Percentiles rank a stretch among this genome's conserved stretches.
Evolutionary conservation across 2,797 vertebrate species (phyloP).

Genomic region (Labroides dimidiatus): DNA sequence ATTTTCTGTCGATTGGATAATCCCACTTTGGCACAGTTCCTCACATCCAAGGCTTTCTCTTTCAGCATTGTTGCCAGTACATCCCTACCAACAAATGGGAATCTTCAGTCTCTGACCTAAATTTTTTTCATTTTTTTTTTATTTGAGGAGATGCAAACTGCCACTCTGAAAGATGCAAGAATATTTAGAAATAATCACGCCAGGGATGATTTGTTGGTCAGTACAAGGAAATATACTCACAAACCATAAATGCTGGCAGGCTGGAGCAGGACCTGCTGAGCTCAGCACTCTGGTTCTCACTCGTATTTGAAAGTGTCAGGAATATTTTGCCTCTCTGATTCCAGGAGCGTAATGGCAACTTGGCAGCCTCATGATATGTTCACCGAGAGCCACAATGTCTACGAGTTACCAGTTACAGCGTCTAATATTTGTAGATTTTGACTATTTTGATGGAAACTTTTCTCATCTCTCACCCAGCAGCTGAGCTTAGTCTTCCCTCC

Average conservation of each 20-base stretch:
- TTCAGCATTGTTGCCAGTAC: slow-evolving; percentile 60
- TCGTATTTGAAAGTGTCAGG: slow-evolving; percentile 72
- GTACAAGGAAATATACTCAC: slow-evolving; percentile 67
- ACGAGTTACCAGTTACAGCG: slow-evolving; percentile 43
- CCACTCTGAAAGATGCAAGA: slow-evolving; percentile 33
- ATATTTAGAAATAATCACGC: slow-evolving; percentile 48
- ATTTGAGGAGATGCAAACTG: slow-evolving; percentile 46
- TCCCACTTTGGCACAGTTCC: slow-evolving; percentile 63
- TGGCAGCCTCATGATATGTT: slow-evolving; percentile 71
- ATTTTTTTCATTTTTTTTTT: slow-evolving; percentile 38
- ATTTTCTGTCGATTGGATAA: slow-evolving; percentile 62
- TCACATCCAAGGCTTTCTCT: slow-evolving; percentile 61
- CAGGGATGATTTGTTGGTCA: slow-evolving; percentile 71
- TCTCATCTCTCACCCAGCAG: slow-evolving; percentile 39
- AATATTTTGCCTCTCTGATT: slow-evolving; percentile 69
- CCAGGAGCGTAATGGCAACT: slow-evolving; percentile 61
- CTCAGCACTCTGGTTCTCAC: slow-evolving; percentile 68
- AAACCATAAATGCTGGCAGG: slow-evolving; percentile 67
- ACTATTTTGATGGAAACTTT: slow-evolving; percentile 9
- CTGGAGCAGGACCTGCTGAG: slow-evolving; percentile 59
- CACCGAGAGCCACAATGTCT: slow-evolving; percentile 46
- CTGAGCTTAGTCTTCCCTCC: slow-evolving; percentile 48
- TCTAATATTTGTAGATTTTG: slow-evolving; percentile 52
- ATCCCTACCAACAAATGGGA: slow-evolving; percentile 60
- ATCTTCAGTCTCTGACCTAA: slow-evolving; percentile 67